A percentile compares a stretch with the other conserved stretches of the same genome.
Conservation (phyloP, 1,140 invertebrate species). For the Dinoponera quadriceps region DNA sequence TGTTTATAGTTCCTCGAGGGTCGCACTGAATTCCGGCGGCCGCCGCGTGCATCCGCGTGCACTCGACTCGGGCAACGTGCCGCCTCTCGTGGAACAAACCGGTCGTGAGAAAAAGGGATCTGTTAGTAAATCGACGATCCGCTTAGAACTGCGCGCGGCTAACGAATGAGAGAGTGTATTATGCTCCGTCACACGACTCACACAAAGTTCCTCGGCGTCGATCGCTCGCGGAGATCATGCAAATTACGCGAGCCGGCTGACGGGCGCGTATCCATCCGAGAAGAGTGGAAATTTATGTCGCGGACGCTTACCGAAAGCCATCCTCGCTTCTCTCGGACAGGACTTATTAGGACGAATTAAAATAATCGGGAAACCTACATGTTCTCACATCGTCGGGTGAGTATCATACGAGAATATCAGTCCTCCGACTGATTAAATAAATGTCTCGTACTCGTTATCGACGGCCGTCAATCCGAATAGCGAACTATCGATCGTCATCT, state of each 20-base stretch:
- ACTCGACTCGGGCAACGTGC: background rate
- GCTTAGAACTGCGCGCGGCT: constrained; percentile 5
- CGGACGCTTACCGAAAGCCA: background rate
- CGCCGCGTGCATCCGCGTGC: constrained; percentile 31
- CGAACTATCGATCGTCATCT: background rate
- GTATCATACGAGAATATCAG: too few species aligned
- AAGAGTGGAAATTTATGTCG: constrained; percentile 6
- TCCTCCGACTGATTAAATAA: too few species aligned
- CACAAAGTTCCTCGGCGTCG: background rate
- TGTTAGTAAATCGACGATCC: constrained; percentile 65
- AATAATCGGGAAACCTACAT: too few species aligned
- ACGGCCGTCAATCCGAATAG: background rate
- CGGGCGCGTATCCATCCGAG: background rate
- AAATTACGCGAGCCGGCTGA: constrained; percentile 22
- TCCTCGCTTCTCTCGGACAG: too few species aligned
- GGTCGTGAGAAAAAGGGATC: constrained; percentile 69
- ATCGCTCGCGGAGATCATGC: constrained; percentile 29
- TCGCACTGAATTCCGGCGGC: constrained; percentile 32
- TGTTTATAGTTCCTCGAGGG: constrained; percentile 68
- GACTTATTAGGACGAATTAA: too few species aligned
- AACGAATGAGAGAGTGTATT: constrained; percentile 26
- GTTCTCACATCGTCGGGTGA: too few species aligned
- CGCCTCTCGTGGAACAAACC: constrained; percentile 21
- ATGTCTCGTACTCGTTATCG: background rate
- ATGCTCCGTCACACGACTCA: constrained; percentile 6